Conservation (phyloP, 2,113 vertebrate species). For the Quiscalus mexicanus region DNA sequence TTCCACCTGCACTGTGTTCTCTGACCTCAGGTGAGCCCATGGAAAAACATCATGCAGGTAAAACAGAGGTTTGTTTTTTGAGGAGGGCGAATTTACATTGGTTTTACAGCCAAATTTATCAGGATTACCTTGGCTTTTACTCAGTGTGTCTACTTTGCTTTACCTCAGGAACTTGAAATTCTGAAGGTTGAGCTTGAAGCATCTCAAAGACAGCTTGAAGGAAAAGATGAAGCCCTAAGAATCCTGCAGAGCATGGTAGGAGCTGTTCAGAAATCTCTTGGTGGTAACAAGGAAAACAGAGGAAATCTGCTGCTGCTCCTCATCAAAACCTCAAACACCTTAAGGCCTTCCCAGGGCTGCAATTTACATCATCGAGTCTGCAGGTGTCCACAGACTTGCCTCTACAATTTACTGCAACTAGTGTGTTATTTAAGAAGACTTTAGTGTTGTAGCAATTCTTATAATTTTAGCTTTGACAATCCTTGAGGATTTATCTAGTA, state of each 20-base stretch:
- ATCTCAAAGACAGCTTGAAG: conserved; percentile 86
- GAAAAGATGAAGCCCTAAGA: conserved; percentile 92
- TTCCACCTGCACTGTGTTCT: background rate
- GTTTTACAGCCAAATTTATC: background rate
- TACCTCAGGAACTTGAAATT: conserved; percentile 79
- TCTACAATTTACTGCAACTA: background rate
- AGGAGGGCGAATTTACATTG: background rate
- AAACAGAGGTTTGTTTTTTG: background rate
- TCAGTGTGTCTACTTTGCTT: background rate
- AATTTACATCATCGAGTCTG: background rate
- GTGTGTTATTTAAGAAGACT: background rate
- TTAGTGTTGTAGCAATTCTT: background rate
- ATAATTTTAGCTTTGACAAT: background rate
- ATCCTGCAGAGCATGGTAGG: conserved; percentile 91
- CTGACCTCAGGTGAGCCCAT: background rate
- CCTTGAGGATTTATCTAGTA: background rate
- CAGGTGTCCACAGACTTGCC: background rate
- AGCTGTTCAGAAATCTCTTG: background rate
- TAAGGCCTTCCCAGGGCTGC: background rate
- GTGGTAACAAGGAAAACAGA: background rate
- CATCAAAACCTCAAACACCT: background rate
- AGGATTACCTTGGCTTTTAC: background rate
- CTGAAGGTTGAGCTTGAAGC: conserved; percentile 89
- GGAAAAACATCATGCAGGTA: background rate
- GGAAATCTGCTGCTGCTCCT: background rate